Evolutionary conservation across 2,113 vertebrate species (phyloP), one percentile per base, ranked within the genome.

Genomic region (Promerops cafer): DNA sequence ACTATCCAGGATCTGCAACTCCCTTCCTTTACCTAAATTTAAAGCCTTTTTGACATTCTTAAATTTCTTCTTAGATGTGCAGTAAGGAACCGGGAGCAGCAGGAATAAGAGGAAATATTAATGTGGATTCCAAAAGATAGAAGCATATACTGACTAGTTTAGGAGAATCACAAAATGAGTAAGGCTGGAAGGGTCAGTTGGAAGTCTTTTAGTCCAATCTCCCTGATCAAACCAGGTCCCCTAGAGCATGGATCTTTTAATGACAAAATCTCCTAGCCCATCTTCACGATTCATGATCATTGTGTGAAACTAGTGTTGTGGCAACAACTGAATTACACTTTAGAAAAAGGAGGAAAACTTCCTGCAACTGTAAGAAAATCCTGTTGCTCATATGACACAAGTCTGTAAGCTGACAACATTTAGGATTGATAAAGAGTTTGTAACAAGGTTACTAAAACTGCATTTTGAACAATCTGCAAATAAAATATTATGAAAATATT

Each of bases 201-300:
- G 13, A 75, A 11, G 28, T 30, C 28, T 39, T 60, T 60, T 22
- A n/a, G 61, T n/a, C 24, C 16, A 45, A 13, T 11, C 9, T 82
- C 24, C 16, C 16, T 60, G 7, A n/a, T 45, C n/a, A 28, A 53
- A 30, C 6, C 45, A 39, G 4, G 24, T 53, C 20, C 11, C 24
- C 11, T 35, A 18, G 24, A 40, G 5, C 19, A 20, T 17, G 11
- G 6, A 18, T 20, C 59, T 70, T 54, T 50, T 40, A 13, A 45
- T 39, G 16, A 61, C 50, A 81, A 66, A 80, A 50, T 37, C 11
- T 83, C 9, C 5, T 40, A 77, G 9, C 2, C 7, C 16, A 5
- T 31, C 11, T 40, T 70, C 27, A 27, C 0, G 2, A 59, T 59
- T 81, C 27, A 50, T 0, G 0, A 52, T 42, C 0, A 0, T 10